These are phyloP conservation scores for Notodonta dromedarius DNA, from an alignment of 2,888 invertebrate genomes.

Conservation along the genomic window DNA sequence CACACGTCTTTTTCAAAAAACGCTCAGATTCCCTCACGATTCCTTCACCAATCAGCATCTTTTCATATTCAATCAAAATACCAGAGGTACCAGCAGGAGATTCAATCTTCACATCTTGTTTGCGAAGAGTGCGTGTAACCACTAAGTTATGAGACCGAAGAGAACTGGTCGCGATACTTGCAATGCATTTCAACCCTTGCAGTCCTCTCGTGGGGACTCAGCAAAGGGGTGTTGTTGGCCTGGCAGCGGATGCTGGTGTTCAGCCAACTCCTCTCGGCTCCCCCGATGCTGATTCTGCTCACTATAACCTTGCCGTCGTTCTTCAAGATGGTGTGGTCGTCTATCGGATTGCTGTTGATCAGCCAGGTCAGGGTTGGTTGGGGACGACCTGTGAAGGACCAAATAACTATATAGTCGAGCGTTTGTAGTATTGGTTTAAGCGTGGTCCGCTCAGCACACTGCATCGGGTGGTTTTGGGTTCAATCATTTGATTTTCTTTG, in stretches of 20 bases:
- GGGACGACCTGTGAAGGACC: constrained; percentile 87
- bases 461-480: too few species aligned
- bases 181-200: constrained; percentile 92
- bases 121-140: too few species aligned
- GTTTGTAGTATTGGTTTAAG: too few species aligned
- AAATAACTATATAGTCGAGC: background rate
- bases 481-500: too few species aligned
- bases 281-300: constrained; percentile 89
- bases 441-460: too few species aligned
- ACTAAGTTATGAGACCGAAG: too few species aligned
- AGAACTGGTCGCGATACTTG: constrained; percentile 78
- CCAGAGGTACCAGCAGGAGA: too few species aligned
- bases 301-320: constrained; percentile 89
- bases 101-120: too few species aligned
- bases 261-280: constrained; percentile 89
- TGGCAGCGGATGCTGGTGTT: constrained; percentile 93
- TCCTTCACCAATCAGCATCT: too few species aligned
- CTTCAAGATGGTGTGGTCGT: constrained; percentile 87
- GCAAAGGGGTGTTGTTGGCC: constrained; percentile 92
- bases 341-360: constrained; percentile 88
- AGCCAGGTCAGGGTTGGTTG: constrained; percentile 92
- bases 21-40: too few species aligned
- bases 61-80: too few species aligned
- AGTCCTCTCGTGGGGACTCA: constrained; percentile 90
- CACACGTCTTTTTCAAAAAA: too few species aligned